Evolutionary conservation across 2,888 invertebrate genomes (phyloP), one percentile per base, ranked within the genome.

Genomic region (Drosophila robusta): DNA sequence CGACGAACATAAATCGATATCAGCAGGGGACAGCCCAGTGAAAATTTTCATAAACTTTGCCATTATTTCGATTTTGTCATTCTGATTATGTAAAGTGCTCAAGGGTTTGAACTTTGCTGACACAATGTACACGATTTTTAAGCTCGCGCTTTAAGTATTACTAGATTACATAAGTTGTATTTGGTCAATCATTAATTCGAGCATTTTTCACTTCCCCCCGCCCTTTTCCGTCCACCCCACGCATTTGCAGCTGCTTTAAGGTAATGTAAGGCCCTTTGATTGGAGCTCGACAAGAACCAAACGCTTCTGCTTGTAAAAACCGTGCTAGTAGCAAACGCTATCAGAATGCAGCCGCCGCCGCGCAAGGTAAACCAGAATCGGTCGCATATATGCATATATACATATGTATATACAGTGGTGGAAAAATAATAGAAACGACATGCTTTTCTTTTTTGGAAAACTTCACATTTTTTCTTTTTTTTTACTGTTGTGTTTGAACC

Each of bases 291-390:
- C 49, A 34, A 69, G 14, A 61, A 65, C 41, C 62, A 71, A 63
- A 24, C 61, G 68, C 61, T 70, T 68, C 60, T 62, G 68, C 66
- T 64, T 66, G 70, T 73, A 65, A 71, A 46, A 69, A 24, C 41
- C 51, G 34, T 41, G 56, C 55, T 50, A 55, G 75, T 72, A 72
- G 64, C 52, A 73, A 39, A 39, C 74, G 70, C 69, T 70, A 60
- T 75, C 86, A 91, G 76, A 86, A 96, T 96, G 96, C 96, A 96
- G 94, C 96, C 96, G 90, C 96, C 96, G 90, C 96, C 96, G 91
- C 95, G 96, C 93, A 96, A 96, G 95, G 96, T 96, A 94, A 95
- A 94, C 8, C 24, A 6, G 24, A 52, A 5, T 4, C 24, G 22
- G 22, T 26, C 22, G 8, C 39, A 38, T n/a, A 14, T n/a, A 38